Conservation (phyloP, 2,888 invertebrate genomes). For the Ypsolopha scabrella region DNA sequence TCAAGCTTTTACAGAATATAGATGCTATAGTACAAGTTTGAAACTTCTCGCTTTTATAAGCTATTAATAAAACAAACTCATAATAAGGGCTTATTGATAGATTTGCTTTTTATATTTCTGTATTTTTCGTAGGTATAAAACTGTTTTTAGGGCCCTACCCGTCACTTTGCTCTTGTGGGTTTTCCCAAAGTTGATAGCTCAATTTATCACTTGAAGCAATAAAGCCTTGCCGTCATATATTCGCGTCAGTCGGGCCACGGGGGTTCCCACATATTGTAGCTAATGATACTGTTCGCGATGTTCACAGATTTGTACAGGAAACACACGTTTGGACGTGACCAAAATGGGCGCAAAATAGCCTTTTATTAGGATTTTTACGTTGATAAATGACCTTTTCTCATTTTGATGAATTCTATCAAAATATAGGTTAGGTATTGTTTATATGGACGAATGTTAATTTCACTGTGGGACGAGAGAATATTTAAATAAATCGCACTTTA, state of each 20-base stretch:
- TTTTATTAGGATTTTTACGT: neutral
- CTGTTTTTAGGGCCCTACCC: neutral
- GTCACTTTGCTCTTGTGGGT: neutral
- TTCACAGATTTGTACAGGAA: slow-evolving; percentile 21
- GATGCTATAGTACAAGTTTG: too few species aligned
- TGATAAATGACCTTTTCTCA: neutral
- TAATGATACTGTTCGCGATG: slow-evolving; percentile 39
- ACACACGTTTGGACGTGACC: neutral
- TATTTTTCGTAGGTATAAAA: neutral
- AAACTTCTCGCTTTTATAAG: too few species aligned
- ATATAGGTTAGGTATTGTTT: too few species aligned
- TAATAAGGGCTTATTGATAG: too few species aligned
- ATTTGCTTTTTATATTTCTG: too few species aligned
- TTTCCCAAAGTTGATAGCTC: slow-evolving; percentile 21
- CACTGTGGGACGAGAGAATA: too few species aligned
- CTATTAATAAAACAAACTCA: too few species aligned
- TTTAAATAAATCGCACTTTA: too few species aligned
- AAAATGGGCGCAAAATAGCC: neutral
- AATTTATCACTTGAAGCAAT: slow-evolving; percentile 48
- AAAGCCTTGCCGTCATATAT: slow-evolving; percentile 39
- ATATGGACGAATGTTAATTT: too few species aligned
- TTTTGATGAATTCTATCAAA: too few species aligned
- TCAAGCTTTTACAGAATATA: too few species aligned
- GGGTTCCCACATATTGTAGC: slow-evolving; percentile 28
- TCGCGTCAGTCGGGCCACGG: slow-evolving; percentile 17